Conservation (phyloP, 2,797 vertebrate genomes). For the Leuciscus waleckii region DNA sequence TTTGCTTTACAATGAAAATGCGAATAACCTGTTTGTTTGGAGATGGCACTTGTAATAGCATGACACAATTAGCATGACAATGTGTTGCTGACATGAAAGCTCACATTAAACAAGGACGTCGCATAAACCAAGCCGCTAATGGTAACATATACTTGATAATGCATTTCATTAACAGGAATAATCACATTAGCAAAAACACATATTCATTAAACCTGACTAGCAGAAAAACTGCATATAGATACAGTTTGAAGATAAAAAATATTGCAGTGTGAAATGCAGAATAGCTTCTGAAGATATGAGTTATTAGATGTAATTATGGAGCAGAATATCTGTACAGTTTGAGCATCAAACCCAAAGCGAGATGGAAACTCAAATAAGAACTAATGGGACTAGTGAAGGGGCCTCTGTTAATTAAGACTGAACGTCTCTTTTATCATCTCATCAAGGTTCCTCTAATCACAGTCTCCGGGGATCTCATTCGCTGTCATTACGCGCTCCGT, state of each 20-base stretch:
- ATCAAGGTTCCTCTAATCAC: conserved; percentile 77
- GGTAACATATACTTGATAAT: conserved; percentile 23
- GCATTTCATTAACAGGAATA: conserved; percentile 14
- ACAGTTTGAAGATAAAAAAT: conserved; percentile 1
- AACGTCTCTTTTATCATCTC: conserved; percentile 77
- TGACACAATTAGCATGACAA: conserved; percentile 47
- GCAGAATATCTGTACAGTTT: neutral
- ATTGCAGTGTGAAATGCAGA: neutral
- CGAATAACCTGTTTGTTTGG: conserved; percentile 21
- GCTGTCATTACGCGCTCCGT: conserved; percentile 76
- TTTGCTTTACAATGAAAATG: conserved; percentile 11
- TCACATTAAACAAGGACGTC: neutral
- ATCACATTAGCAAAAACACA: conserved; percentile 16
- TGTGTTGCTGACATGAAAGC: conserved; percentile 16
- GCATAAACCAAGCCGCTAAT: neutral
- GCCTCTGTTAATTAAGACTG: conserved; percentile 76
- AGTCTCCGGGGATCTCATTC: conserved; percentile 73
- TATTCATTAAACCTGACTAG: conserved; percentile 9
- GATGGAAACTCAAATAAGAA: conserved; percentile 1
- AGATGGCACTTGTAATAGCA: conserved; percentile 23
- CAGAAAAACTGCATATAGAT: neutral
- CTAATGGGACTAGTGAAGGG: conserved; percentile 52
- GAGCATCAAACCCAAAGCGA: conserved; percentile 18
- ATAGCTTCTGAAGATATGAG: neutral
- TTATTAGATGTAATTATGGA: neutral